phyloP scores from a whole-genome alignment of 2,797 vertebrate genomes.

The Furcifer pardalis region DNA sequence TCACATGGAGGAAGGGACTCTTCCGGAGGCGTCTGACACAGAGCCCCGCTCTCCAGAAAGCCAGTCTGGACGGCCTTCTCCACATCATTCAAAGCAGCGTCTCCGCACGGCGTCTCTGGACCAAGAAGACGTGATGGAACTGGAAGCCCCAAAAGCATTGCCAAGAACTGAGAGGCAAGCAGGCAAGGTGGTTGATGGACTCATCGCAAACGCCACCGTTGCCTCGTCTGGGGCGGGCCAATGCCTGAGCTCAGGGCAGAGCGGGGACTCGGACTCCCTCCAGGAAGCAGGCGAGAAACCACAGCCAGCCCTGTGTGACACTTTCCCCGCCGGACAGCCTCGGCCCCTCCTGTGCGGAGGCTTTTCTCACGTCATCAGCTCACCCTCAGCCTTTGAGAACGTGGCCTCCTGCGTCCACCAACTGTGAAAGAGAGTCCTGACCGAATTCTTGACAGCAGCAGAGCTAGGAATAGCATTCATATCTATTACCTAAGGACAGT shows the following conservation, averaged over 20 bases:
- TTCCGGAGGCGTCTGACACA: slow-evolving; percentile 49
- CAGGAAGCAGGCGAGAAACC: slow-evolving; percentile 56
- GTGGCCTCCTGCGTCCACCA: slow-evolving; percentile 76
- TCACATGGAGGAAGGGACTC: slow-evolving; percentile 54
- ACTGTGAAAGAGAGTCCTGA: slow-evolving; percentile 50
- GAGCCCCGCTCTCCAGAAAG: slow-evolving; percentile 21
- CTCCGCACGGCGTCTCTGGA: slow-evolving; percentile 6
- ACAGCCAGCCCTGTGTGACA: slow-evolving; percentile 68
- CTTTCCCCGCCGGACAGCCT: slow-evolving; percentile 56
- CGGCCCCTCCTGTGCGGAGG: slow-evolving; percentile 75
- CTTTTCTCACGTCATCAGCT: slow-evolving; percentile 48
- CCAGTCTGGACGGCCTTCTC: slow-evolving; percentile 22
- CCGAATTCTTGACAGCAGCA: slow-evolving; percentile 41
- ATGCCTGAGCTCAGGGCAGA: slow-evolving; percentile 68
- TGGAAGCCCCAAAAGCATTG: background rate
- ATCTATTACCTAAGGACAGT: background rate
- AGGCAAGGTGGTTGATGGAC: slow-evolving; percentile 53
- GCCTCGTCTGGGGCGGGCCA: slow-evolving; percentile 83
- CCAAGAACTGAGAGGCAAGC: slow-evolving; percentile 43
- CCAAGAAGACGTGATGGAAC: background rate
- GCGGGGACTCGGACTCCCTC: slow-evolving; percentile 71
- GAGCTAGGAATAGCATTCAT: slow-evolving; percentile 39
- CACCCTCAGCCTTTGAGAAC: slow-evolving; percentile 72
- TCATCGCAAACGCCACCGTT: slow-evolving; percentile 76
- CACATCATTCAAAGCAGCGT: slow-evolving; percentile 30